A percentile compares a stretch with the other conserved stretches of the same genome.
These are phyloP conservation scores for Megathymus violae DNA, from an alignment of 1,140 invertebrate species.

Conservation along the genomic window DNA sequence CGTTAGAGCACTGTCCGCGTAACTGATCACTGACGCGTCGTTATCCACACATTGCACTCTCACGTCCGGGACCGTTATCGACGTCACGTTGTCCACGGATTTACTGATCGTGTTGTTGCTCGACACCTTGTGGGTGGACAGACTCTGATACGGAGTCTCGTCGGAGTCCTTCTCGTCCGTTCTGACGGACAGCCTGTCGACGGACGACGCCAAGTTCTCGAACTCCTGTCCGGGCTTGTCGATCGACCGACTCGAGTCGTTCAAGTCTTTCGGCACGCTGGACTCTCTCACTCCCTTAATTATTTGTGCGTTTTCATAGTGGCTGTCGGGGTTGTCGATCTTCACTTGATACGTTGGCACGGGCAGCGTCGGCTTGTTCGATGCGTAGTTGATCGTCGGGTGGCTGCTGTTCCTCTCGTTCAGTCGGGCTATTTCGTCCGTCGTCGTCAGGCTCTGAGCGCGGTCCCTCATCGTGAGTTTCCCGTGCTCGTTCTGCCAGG, in stretches of 20 bases:
- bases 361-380: constrained; percentile 47
- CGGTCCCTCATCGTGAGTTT: constrained; percentile 81
- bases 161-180: constrained; percentile 63
- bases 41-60: constrained; percentile 42
- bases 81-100: constrained; percentile 74
- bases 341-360: constrained; percentile 47
- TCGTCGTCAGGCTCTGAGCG: constrained; percentile 87
- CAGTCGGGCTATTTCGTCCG: constrained; percentile 84
- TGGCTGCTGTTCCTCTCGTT: constrained; percentile 75
- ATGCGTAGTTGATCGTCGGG: constrained; percentile 57
- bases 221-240: constrained; percentile 47
- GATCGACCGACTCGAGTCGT: constrained; percentile 51
- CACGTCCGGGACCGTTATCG: constrained; percentile 65
- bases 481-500: constrained; percentile 85
- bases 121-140: constrained; percentile 65
- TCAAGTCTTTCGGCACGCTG: constrained; percentile 63
- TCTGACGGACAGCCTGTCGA: constrained; percentile 60
- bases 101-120: constrained; percentile 66
- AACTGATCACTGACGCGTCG: constrained; percentile 45
- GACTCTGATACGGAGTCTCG: constrained; percentile 75
- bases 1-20: constrained; percentile 58
- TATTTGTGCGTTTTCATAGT: constrained; percentile 79
- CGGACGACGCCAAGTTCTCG: constrained; percentile 47
- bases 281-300: constrained; percentile 71
- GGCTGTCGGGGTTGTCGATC: constrained; percentile 56